These are phyloP conservation scores for Nasua narica DNA, from an alignment of 2,797 vertebrate genomes.

Conservation along the genomic window DNA sequence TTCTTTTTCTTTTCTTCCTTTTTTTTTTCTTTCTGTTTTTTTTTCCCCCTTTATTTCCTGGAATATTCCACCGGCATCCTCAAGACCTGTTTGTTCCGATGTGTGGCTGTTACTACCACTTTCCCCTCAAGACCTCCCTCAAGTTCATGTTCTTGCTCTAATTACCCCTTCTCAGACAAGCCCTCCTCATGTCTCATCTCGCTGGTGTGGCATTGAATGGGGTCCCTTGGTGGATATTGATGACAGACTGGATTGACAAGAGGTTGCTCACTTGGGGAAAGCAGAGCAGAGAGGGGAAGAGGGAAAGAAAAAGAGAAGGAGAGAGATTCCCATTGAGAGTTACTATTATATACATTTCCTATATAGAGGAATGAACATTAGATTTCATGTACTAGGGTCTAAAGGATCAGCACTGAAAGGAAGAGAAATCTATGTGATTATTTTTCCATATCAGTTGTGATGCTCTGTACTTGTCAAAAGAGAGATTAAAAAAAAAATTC, in stretches of 20 bases:
- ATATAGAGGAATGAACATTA: not conserved
- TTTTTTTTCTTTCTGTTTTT: not conserved
- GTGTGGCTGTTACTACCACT: not conserved
- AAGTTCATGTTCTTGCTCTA: not conserved
- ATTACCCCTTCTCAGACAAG: not conserved
- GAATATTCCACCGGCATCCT: not conserved
- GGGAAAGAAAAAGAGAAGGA: not conserved
- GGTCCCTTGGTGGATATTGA: conserved; percentile 73
- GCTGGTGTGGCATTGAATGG: conserved; percentile 63
- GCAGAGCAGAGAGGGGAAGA: not conserved
- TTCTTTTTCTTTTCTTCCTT: not conserved
- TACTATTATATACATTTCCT: not conserved
- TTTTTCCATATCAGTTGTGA: conserved; percentile 28
- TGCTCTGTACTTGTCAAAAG: not conserved
- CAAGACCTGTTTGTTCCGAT: not conserved
- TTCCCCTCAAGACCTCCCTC: not conserved
- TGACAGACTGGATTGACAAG: not conserved
- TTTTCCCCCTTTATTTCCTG: not conserved
- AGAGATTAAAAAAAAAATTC: not conserved
- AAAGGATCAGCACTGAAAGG: conserved; percentile 37
- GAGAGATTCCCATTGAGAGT: not conserved
- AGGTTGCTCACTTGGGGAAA: not conserved
- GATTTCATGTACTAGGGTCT: not conserved
- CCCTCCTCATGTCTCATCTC: conserved; percentile 36
- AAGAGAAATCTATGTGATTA: conserved; percentile 51